Evolutionary conservation across 2,888 invertebrate genomes (phyloP).

Genomic region (Augiades crinisus): DNA sequence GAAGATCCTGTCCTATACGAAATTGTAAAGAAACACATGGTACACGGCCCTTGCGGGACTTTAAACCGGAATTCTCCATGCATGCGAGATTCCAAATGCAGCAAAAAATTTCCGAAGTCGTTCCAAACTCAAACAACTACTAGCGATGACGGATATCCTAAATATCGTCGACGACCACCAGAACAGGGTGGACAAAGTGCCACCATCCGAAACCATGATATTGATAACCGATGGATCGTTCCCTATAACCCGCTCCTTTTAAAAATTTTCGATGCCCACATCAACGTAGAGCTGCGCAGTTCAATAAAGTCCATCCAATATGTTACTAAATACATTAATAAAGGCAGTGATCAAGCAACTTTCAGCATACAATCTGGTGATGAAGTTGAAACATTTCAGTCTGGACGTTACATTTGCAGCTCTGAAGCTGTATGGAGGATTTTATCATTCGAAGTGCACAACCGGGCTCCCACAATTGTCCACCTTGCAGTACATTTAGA

Average conservation of each 20-base stretch:
- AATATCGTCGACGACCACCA: constrained; percentile 27
- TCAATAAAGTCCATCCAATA: constrained; percentile 31
- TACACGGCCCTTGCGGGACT: constrained; percentile 33
- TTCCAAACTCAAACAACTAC: constrained; percentile 4
- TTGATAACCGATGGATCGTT: constrained; percentile 47
- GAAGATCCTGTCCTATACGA: neutral
- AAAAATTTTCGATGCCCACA: constrained; percentile 45
- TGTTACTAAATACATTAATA: constrained; percentile 34
- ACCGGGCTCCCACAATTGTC: constrained; percentile 24
- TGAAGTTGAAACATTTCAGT: constrained; percentile 32
- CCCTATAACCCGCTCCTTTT: no score
- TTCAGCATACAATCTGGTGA: constrained; percentile 25
- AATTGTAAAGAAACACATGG: constrained; percentile 6
- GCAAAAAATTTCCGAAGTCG: constrained; percentile 38
- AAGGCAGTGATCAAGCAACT: constrained; percentile 21
- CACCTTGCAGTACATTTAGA: constrained; percentile 20
- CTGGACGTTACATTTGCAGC: constrained; percentile 31
- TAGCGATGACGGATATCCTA: constrained; percentile 10
- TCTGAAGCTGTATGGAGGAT: constrained; percentile 32
- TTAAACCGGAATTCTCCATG: constrained; percentile 28
- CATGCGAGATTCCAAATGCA: constrained; percentile 33
- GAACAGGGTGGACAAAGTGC: constrained; percentile 10
- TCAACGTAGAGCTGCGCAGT: constrained; percentile 48
- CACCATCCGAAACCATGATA: no score
- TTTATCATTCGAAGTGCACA: constrained; percentile 30